Percentiles rank a stretch among this genome's conserved stretches.
These are phyloP conservation scores for Pseudochirops cupreus DNA, from an alignment of 2,797 vertebrate genomes.

Conservation along the genomic window DNA sequence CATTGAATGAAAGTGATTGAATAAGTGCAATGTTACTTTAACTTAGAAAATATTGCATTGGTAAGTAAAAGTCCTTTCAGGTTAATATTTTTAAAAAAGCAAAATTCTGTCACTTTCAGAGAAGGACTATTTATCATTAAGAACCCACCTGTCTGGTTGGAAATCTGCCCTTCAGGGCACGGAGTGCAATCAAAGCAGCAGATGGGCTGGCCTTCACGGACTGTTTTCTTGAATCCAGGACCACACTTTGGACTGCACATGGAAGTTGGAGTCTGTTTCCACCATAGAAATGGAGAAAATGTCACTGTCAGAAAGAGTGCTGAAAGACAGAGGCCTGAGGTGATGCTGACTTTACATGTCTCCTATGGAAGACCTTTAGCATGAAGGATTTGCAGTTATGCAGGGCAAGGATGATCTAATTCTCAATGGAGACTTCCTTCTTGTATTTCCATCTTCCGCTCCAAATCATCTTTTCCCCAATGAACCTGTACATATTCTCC, in stretches of 20 bases:
- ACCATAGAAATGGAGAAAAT: neutral
- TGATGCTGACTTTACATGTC: accelerated
- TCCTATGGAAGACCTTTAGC: neutral
- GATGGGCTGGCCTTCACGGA: neutral
- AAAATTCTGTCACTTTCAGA: no score
- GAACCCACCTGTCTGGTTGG: neutral
- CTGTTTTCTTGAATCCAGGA: neutral
- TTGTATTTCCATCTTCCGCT: neutral
- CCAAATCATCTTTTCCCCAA: neutral
- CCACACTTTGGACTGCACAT: neutral
- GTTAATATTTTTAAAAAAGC: no score
- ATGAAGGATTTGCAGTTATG: neutral
- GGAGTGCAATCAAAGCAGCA: neutral
- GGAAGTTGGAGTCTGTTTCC: neutral
- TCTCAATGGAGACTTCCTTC: neutral
- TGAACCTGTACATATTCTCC: neutral
- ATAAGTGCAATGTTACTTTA: neutral
- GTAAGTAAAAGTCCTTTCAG: neutral
- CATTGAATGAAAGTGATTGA: neutral
- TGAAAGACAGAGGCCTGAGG: neutral
- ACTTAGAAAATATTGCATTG: neutral
- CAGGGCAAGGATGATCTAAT: neutral
- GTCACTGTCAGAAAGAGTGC: neutral
- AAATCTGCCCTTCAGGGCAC: neutral
- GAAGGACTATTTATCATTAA: neutral